Base-by-base conservation (phyloP, 2,113 vertebrate genomes). In the Trematomus loennbergii region DNA sequence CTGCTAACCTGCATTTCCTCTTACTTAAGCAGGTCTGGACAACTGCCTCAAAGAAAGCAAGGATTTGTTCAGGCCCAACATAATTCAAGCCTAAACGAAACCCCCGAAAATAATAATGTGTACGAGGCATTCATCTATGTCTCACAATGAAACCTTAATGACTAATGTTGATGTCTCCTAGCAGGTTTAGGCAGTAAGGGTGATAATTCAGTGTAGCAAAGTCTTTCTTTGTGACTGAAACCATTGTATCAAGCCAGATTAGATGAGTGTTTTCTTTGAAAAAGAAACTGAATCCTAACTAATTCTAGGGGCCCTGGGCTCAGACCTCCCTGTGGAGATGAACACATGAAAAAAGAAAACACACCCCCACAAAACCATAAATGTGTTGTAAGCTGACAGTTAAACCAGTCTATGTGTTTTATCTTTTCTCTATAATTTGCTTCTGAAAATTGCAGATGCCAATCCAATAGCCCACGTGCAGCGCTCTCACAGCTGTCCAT, bases 51-150 rank as follows among this genome's bases (percentile, higher is more conserved):
- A 52, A 20, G 60, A 73, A 82, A 72, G 59, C 8, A 18, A 20
- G 50, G 46, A 70, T 82, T n/a, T 76, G 54, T 68, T 33, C 4
- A 48, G 29, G 49, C 25, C 22, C 59, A 60, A 20, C 17, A 58
- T 58, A 60, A 61, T 49, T 87, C 76, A 84, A 77, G 69, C 58
- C 59, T 33, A 62, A 74, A 88, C 80, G 71, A 66, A 75, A 40
- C 58, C n/a, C 6, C 49, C 29, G 0, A 55, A 71, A 58, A 45
- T 62, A 70, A 76, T 66, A 43, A 54, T n/a, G n/a, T 63, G 54
- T 81, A 33, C 46, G 52, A 62, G 1, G 46, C 64, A 63, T 55
- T 72, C 46, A 54, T 33, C 48, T 45, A 82, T 33, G 20, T 69
- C 75, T 74, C 49, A 75, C 55, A 81, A 64, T 43, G 6, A 25